Base-by-base conservation (phyloP, 92 coral and sea anemone species). In the Hydrozoanthus gracilis region DNA sequence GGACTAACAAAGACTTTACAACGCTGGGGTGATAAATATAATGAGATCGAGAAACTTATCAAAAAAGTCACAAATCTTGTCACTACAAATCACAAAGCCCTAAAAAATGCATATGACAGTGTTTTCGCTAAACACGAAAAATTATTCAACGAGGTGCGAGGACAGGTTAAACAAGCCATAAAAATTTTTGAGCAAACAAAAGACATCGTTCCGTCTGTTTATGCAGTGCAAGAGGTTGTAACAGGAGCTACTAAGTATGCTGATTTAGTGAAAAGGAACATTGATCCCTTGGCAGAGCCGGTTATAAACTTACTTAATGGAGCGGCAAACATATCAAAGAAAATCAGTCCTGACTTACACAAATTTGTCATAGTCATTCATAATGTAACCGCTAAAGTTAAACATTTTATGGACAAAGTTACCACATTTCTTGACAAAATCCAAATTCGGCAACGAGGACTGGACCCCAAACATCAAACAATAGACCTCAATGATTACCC, bases 381-480 rank as follows among this genome's bases (percentile, higher is more conserved):
- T 48, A 93, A 90, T 11, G 87, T 92, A 47, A 88, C 93, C 2
- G 65, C 64, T 17, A 91, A 87, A 77, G 89, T 96, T 39, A 95
- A 96, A 70, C 79, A 49, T 4, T 96, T 96, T 44, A 82, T 95
- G 66, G 91, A 92, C 16, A 87, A 92, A 79, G 88, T 96, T n/a
- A 93, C 93, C 5, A 90, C 84, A 8, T 96, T 96, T 74, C 90
- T 93, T 2, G 86, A 93, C 56, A 95, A 89, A 75, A 88, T 96
- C 12, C 99, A 96, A 76, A 84, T 96, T 9, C 95, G 99, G n/a
- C 99, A 95, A 89, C 88, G 88, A 86, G 97, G 95, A 12, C 90
- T 96, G 15, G 97, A 96, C 44, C 88, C 82, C 16, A 73, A 92
- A 12, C 86, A 92, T 13, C 95, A 93, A 67, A 91, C 90, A 73